Evolutionary conservation across 2,113 vertebrate genomes (phyloP).

Genomic region (Poeciliopsis turrubarensis): DNA sequence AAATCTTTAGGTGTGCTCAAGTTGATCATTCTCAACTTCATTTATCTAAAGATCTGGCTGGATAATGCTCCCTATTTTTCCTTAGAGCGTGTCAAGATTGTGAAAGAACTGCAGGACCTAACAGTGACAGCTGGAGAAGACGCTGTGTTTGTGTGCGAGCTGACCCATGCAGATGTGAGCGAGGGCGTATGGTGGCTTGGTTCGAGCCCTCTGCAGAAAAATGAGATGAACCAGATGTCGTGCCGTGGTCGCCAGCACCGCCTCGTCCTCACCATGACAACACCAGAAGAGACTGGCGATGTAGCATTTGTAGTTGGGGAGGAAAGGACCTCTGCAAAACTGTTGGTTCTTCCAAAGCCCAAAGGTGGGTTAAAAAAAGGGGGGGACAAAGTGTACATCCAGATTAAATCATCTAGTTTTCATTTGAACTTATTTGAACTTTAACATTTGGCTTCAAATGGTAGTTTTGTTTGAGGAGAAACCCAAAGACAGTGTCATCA

Average conservation of each 20-base stretch:
- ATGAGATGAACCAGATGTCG: conserved; percentile 90
- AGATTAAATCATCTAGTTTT: background rate
- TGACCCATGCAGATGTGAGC: conserved; percentile 84
- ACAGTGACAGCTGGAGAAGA: conserved; percentile 87
- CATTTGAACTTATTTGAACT: background rate
- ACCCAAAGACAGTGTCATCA: conserved; percentile 61
- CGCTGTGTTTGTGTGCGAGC: conserved; percentile 88
- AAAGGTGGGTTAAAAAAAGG: conserved; percentile 74
- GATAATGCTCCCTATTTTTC: conserved; percentile 39
- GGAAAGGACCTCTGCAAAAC: conserved; percentile 73
- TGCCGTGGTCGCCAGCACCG: conserved; percentile 86
- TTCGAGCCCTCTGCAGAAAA: conserved; percentile 84
- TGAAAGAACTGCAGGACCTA: conserved; percentile 85
- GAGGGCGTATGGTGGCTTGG: conserved; percentile 90
- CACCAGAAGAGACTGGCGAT: conserved; percentile 87
- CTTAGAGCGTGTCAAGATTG: conserved; percentile 82
- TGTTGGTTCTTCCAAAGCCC: conserved; percentile 82
- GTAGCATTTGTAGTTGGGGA: conserved; percentile 78
- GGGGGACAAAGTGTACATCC: background rate
- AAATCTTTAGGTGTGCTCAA: background rate
- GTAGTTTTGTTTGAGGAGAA: conserved; percentile 77
- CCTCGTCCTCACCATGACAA: conserved; percentile 90
- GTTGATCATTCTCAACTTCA: conserved; percentile 1
- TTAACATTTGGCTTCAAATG: conserved; percentile 2
- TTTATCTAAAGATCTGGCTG: conserved; percentile 37